Evolutionary conservation across 1,140 invertebrate genomes (phyloP).

Genomic region (Microvelia longipes): DNA sequence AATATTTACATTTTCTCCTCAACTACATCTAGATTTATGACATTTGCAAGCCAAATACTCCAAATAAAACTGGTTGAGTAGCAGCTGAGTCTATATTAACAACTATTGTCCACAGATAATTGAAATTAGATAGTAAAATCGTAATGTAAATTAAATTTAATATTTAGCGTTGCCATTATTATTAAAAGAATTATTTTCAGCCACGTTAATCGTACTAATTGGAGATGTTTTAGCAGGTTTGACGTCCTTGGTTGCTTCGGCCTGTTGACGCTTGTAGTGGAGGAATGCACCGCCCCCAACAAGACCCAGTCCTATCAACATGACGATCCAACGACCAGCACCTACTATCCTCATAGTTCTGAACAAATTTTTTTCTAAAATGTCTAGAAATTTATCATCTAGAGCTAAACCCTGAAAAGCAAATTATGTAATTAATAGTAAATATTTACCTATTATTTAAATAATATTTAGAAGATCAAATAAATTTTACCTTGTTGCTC

Average conservation of each 20-base stretch:
- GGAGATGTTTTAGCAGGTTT: not conserved
- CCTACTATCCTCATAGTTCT: constrained; percentile 14
- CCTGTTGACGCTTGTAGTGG: constrained; percentile 9
- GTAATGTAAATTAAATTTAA: too few relatives aligned
- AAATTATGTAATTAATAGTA: not conserved
- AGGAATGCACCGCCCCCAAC: constrained; percentile 8
- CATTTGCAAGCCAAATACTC: too few relatives aligned
- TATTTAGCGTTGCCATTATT: too few relatives aligned
- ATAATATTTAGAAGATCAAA: too few relatives aligned
- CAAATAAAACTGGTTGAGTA: too few relatives aligned
- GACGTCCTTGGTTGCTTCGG: not conserved
- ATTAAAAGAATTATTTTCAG: constrained; percentile 6
- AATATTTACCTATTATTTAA: too few relatives aligned
- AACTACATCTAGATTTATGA: too few relatives aligned
- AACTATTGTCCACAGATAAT: too few relatives aligned
- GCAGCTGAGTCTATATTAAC: too few relatives aligned
- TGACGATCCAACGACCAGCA: constrained; percentile 10
- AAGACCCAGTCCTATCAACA: constrained; percentile 9
- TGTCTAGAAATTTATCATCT: constrained; percentile 13
- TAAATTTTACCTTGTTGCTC: too few relatives aligned
- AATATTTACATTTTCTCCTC: too few relatives aligned
- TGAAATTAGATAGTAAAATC: too few relatives aligned
- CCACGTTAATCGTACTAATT: not conserved
- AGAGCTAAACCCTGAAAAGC: constrained; percentile 15
- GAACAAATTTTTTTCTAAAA: constrained; percentile 14